Conservation (phyloP, 2,888 invertebrate genomes). For the Muscina levida region DNA sequence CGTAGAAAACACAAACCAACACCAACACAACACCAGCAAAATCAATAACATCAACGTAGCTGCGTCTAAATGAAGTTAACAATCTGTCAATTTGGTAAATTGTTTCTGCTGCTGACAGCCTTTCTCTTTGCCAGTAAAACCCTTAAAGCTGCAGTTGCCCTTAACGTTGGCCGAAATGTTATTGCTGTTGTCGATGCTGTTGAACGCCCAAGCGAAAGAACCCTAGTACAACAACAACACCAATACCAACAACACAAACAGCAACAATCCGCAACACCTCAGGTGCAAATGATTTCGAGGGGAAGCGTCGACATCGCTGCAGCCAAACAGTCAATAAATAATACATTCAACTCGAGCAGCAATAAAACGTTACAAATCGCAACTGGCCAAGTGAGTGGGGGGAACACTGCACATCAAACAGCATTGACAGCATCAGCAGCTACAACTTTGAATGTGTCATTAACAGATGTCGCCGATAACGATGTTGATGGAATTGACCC, state of each 20-base stretch:
- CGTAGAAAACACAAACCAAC: neutral
- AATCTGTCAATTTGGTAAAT: slow-evolving; percentile 79
- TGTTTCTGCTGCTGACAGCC: slow-evolving; percentile 80
- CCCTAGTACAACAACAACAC: slow-evolving; percentile 54
- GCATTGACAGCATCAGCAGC: slow-evolving; percentile 42
- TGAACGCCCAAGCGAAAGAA: slow-evolving; percentile 55
- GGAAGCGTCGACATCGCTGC: neutral
- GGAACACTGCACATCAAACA: slow-evolving; percentile 55
- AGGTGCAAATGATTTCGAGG: slow-evolving; percentile 22
- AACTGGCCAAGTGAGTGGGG: slow-evolving; percentile 53
- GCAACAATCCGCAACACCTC: slow-evolving; percentile 43
- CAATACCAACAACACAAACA: slow-evolving; percentile 45
- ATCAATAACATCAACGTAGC: slow-evolving; percentile 45
- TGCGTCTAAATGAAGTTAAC: slow-evolving; percentile 79
- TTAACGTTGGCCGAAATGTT: slow-evolving; percentile 28
- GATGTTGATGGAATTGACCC: slow-evolving; percentile 17
- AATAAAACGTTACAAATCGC: slow-evolving; percentile 53
- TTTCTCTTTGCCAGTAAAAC: slow-evolving; percentile 76
- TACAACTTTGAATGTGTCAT: slow-evolving; percentile 42
- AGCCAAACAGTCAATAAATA: slow-evolving; percentile 41
- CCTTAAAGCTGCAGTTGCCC: slow-evolving; percentile 67
- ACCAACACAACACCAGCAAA: neutral
- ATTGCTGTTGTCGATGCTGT: slow-evolving; percentile 11
- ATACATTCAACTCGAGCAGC: slow-evolving; percentile 29
- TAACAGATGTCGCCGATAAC: slow-evolving; percentile 16